Evolutionary conservation across 2,797 vertebrate genomes (phyloP).

Genomic region (Gambelia wislizenii): DNA sequence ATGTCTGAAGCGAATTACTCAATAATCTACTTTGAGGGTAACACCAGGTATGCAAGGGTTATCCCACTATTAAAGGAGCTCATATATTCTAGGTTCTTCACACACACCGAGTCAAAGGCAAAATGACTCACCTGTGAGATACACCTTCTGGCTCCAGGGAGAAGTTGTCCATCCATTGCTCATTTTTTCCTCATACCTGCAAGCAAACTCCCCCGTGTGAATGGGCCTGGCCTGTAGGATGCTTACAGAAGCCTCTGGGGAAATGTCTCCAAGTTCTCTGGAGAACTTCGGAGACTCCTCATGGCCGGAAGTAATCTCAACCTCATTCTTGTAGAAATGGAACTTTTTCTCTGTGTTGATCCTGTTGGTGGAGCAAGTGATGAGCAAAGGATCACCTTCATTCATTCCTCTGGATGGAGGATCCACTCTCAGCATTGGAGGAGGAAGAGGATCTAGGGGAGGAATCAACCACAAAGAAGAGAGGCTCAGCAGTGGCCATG

Average conservation of each 20-base stretch:
- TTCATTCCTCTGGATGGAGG: background rate
- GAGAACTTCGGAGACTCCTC: background rate
- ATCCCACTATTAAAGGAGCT: no score
- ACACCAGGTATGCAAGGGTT: no score
- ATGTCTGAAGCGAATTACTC: no score
- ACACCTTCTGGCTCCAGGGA: background rate
- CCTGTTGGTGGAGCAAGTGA: background rate
- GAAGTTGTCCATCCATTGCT: background rate
- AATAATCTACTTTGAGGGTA: no score
- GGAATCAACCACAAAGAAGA: background rate
- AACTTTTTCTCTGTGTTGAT: background rate
- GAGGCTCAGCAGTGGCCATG: no score
- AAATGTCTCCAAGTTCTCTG: background rate
- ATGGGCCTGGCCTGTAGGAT: background rate
- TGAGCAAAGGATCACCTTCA: fast-evolving
- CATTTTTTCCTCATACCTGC: background rate
- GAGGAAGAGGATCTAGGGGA: background rate
- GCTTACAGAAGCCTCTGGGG: fast-evolving
- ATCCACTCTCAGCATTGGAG: background rate
- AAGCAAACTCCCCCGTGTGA: background rate
- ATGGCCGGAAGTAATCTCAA: fast-evolving
- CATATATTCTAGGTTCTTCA: no score
- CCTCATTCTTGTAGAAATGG: conserved; percentile 5
- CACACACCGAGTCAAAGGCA: no score
- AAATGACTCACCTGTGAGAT: background rate